Conservation (phyloP, 2,113 vertebrate genomes). For the Oreochromis tanganicae region DNA sequence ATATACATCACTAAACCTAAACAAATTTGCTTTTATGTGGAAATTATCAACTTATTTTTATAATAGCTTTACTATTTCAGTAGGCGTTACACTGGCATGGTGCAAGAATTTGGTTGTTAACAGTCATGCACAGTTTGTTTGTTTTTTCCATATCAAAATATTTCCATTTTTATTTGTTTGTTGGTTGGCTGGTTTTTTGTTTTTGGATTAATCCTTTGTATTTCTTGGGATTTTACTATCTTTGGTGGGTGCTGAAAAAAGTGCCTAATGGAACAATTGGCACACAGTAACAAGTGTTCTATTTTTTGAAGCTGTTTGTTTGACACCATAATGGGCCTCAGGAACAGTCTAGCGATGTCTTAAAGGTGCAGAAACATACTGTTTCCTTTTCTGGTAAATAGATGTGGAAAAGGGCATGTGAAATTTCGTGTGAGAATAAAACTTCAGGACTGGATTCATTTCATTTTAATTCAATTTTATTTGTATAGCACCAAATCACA, state of each 20-base stretch:
- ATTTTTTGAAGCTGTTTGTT: neutral
- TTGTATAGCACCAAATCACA: neutral
- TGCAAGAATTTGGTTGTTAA: neutral
- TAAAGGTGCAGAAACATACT: neutral
- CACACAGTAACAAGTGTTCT: neutral
- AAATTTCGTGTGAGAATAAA: rapidly evolving
- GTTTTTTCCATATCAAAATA: neutral
- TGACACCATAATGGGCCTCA: neutral
- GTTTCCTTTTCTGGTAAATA: neutral
- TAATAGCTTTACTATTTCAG: neutral
- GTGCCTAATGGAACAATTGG: neutral
- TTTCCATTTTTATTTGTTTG: neutral
- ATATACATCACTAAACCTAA: neutral
- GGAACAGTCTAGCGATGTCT: neutral
- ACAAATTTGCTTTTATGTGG: neutral
- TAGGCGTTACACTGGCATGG: neutral
- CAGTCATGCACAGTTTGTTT: neutral
- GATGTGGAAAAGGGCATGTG: rapidly evolving
- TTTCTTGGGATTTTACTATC: neutral
- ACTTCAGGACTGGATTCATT: neutral
- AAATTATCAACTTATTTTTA: neutral
- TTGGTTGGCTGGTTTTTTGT: rapidly evolving
- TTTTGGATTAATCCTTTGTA: neutral
- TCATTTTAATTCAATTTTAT: neutral
- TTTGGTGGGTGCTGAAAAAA: neutral